phyloP scores from a whole-genome alignment of 2,113 vertebrate genomes.

The Ammodramus savannarum region DNA sequence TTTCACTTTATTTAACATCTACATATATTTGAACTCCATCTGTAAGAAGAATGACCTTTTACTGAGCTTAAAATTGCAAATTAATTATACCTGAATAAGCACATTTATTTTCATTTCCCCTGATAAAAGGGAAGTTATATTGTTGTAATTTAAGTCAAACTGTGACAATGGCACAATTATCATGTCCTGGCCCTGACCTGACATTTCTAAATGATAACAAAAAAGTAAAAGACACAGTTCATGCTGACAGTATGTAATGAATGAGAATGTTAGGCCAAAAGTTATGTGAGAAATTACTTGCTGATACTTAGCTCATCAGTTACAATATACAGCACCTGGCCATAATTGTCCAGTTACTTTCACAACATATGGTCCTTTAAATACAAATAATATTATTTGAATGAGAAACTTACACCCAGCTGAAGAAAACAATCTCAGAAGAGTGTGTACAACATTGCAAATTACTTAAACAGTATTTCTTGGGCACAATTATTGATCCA shows the following conservation, averaged over 20 bases:
- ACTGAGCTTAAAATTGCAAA: slow-evolving; percentile 6
- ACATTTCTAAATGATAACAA: slow-evolving; percentile 28
- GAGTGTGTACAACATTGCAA: not conserved
- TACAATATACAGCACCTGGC: not conserved
- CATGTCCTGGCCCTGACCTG: slow-evolving; percentile 13
- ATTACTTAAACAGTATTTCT: not conserved
- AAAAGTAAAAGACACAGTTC: slow-evolving; percentile 5
- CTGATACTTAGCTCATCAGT: not conserved
- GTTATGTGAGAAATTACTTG: not conserved
- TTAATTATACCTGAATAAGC: slow-evolving; percentile 45
- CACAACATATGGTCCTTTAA: not conserved
- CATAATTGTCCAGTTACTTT: not conserved
- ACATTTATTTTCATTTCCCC: slow-evolving; percentile 45
- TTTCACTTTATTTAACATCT: not conserved
- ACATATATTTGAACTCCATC: not conserved
- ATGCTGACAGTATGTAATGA: not conserved
- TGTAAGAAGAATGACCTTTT: not conserved
- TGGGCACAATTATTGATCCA: not conserved
- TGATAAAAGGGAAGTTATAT: slow-evolving; percentile 58
- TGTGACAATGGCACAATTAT: slow-evolving; percentile 20
- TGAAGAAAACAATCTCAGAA: not conserved
- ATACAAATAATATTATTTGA: not conserved
- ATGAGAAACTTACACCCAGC: not conserved
- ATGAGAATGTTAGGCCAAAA: not conserved
- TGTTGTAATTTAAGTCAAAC: slow-evolving; percentile 30